Base-by-base conservation (phyloP, 2,113 vertebrate species). In the Ptilorrhoa leucosticta region DNA sequence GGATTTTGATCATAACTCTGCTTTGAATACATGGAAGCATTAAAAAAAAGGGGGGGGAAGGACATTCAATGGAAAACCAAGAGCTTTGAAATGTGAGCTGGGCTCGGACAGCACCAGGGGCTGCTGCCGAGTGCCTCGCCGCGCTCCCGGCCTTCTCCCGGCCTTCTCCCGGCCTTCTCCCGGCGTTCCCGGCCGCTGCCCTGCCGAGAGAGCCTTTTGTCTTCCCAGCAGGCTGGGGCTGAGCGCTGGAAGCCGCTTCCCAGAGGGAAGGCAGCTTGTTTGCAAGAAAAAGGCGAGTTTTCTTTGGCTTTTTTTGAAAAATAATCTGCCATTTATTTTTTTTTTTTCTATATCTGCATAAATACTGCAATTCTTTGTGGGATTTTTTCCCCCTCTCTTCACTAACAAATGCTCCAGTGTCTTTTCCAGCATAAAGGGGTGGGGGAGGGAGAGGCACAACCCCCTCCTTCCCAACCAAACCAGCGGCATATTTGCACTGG, bases 1-100 rank as follows among this genome's bases (percentile, higher is more conserved):
- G 56, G 96, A 96, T 96, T 96, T 95, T 95, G 96, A 95, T 96
- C 96, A 90, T 94, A 96, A 87, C 97, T 95, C 60, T 44, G 9
- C 87, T 90, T 88, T 83, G 91, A 94, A 89, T 94, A 51, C 69
- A 77, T 70, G 57, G 37, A 82, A 27, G 56, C 33, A 31, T 42
- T 7, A 33, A 23, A 81, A 60, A 81, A 53, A 37, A 26, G 7
- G 9, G 6, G 22, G 7, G 4, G 20, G 24, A 66, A 76, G 72
- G 75, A 87, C 93, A 73, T 63, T 88, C 20, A n/a, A 33, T 78
- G 78, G 53, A 45, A 95, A 86, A 51, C 31, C 81, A 81, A 64
- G 54, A 33, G 77, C 94, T 97, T 96, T 97, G 97, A 97, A 97
- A 97, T 64, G 90, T 70, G 95, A 96, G 83, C 77, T 3, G 13